These are phyloP conservation scores for Pardosa pseudoannulata DNA, from an alignment of 2,888 invertebrate species.

Conservation along the genomic window DNA sequence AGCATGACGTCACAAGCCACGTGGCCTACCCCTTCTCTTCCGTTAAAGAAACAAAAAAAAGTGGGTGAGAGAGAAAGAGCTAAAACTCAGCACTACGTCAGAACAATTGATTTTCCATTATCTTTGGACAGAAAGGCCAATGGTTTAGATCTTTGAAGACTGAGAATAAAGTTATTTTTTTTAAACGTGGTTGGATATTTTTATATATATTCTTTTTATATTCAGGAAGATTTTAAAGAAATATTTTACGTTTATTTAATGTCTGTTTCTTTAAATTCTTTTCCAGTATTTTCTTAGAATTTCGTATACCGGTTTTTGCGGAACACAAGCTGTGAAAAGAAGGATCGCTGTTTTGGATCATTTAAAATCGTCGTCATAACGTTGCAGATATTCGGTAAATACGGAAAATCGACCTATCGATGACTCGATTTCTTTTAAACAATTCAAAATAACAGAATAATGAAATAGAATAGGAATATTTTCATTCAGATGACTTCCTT, in stretches of 20 bases:
- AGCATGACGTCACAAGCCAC: slow-evolving; percentile 5
- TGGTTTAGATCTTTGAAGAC: slow-evolving; percentile 63
- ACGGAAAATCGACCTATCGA: too few relatives aligned
- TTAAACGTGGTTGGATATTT: slow-evolving; percentile 7
- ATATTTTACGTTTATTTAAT: background rate
- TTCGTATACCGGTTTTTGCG: background rate
- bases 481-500: too few relatives aligned
- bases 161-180: slow-evolving; percentile 50
- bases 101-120: slow-evolving; percentile 70
- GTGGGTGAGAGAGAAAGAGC: background rate
- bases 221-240: too few relatives aligned
- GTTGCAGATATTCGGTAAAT: too few relatives aligned
- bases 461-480: too few relatives aligned
- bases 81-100: slow-evolving; percentile 40
- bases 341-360: background rate
- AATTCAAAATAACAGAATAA: too few relatives aligned
- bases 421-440: too few relatives aligned
- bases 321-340: background rate
- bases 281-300: background rate
- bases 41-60: background rate
- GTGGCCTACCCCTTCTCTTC: background rate
- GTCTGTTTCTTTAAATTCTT: background rate
- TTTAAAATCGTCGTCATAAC: background rate
- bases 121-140: slow-evolving; percentile 53
- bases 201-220: background rate